Base-by-base conservation (phyloP, 2,797 vertebrate genomes). In the Sebastes taczanowskii region DNA sequence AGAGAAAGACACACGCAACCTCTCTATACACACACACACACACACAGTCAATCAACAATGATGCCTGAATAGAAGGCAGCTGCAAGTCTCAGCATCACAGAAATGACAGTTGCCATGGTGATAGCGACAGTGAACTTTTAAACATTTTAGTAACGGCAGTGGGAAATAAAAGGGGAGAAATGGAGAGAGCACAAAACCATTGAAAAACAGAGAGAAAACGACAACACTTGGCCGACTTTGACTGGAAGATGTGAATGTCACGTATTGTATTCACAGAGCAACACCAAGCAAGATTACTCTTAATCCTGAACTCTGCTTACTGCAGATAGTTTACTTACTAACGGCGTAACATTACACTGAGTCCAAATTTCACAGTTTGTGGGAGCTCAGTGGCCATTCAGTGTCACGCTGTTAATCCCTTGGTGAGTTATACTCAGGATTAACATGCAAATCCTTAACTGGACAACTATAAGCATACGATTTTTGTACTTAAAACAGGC, bases 21-120 rank as follows among this genome's bases (percentile, higher is more conserved):
- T 32, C 38, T 73, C 38, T 55, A 71, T 25, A 63, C 34, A 72
- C 29, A 25, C 72, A 52, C 34, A 27, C 66, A 34, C 66, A 49
- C 59, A 55, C 56, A 68, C 32, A 81, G 35, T 85, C 86, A 86
- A 86, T 89, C 84, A 84, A 85, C 83, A 86, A 69, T 81, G 84
- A 83, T 82, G 89, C 84, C 83, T 93, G 78, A 92, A 89, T 85
- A 90, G 89, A 83, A 92, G 91, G 88, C 92, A 93, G 92, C 92
- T 92, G 91, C 85, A 86, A 86, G 88, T 94, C 82, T 88, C 80
- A 82, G 88, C 86, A 88, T 93, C 89, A 90, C 87, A 86, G 86
- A 92, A 86, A 90, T 93, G 93, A 94, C 93, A 94, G 95, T 96
- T 96, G 91, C 94, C 92, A 95, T 95, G 93, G 95, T 70, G 81